A percentile compares a stretch with the other conserved stretches of the same genome.
Evolutionary conservation across 2,797 vertebrate genomes (phyloP).

Genomic region (Enteromius mattozi): DNA sequence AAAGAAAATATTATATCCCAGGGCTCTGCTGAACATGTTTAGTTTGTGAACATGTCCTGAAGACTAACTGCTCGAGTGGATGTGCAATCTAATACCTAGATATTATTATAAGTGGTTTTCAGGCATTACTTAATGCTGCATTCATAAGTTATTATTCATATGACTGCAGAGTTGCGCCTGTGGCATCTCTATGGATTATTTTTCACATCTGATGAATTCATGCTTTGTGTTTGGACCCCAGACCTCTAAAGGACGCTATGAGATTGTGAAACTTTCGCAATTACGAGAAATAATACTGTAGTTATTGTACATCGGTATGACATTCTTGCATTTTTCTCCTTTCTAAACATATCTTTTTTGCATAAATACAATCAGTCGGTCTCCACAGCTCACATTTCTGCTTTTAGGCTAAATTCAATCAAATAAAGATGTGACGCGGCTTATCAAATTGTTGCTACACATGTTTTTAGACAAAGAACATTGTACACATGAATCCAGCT

Average conservation of each 20-base stretch:
- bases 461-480: background rate
- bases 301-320: background rate
- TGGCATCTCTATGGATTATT: background rate
- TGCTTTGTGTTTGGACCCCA: background rate
- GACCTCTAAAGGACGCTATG: background rate
- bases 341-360: slow-evolving; percentile 3
- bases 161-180: background rate
- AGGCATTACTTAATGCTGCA: background rate
- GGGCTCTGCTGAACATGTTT: background rate
- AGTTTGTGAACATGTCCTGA: background rate
- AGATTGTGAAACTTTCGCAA: background rate
- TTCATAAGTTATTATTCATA: background rate
- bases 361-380: background rate
- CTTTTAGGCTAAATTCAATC: slow-evolving; percentile 13
- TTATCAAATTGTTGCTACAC: background rate
- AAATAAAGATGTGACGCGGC: background rate
- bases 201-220: slow-evolving; percentile 11
- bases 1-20: background rate
- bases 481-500: background rate
- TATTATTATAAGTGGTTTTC: background rate
- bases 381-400: background rate
- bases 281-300: background rate
- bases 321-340: background rate
- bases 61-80: background rate
- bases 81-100: slow-evolving; percentile 3